A percentile compares a stretch with the other conserved stretches of the same genome.
These are phyloP conservation scores for Andrena bicolor DNA, from an alignment of 2,888 invertebrate species.

Conservation along the genomic window DNA sequence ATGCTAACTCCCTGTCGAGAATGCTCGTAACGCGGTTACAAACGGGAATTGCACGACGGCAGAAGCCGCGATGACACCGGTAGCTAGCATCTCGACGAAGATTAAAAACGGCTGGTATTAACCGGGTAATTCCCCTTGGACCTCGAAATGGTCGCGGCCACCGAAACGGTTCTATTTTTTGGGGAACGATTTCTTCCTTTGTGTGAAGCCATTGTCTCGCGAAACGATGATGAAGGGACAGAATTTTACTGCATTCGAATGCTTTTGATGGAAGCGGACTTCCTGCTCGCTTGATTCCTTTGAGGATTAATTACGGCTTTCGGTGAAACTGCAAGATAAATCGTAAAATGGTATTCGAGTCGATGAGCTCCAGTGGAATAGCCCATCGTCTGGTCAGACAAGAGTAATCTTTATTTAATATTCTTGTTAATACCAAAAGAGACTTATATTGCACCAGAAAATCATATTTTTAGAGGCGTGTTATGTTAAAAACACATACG, in stretches of 20 bases:
- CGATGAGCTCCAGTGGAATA: too few species aligned
- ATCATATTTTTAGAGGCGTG: too few species aligned
- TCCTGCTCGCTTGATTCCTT: too few species aligned
- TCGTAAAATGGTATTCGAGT: too few species aligned
- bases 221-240: neutral
- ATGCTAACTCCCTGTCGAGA: conserved; percentile 65
- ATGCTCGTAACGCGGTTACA: conserved; percentile 58
- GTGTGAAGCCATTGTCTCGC: neutral
- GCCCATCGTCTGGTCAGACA: too few species aligned
- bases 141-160: neutral
- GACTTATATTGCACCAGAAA: too few species aligned
- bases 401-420: too few species aligned
- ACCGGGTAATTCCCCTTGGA: neutral
- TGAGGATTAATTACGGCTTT: too few species aligned
- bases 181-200: neutral
- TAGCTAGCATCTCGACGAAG: neutral
- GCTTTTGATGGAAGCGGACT: neutral
- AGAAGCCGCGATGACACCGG: conserved; percentile 1
- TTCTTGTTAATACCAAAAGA: too few species aligned
- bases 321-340: too few species aligned
- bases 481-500: too few species aligned
- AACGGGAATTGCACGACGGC: conserved; percentile 26
- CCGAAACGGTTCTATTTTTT: neutral
- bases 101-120: conserved; percentile 15
- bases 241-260: neutral